Percentiles rank a stretch among this genome's conserved stretches.
Conservation (phyloP, 2,797 vertebrate genomes). For the Sebastes diploproa region DNA sequence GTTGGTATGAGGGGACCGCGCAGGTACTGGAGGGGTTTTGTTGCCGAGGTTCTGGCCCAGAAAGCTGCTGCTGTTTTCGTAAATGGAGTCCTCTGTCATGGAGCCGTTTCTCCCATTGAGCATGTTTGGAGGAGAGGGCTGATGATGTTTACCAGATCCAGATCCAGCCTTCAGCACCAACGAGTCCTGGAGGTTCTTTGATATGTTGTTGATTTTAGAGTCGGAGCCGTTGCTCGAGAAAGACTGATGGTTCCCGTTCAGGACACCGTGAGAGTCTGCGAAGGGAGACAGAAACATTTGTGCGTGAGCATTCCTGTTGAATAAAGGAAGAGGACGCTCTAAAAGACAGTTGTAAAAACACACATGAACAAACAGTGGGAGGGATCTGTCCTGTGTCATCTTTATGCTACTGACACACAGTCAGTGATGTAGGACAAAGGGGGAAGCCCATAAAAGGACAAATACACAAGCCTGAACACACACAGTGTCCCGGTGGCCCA, state of each 20-base stretch:
- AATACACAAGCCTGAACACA: neutral
- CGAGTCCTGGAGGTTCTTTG: conserved; percentile 90
- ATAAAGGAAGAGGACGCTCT: conserved; percentile 30
- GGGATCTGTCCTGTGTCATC: conserved; percentile 13
- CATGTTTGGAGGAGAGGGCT: conserved; percentile 71
- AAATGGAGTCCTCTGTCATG: conserved; percentile 82
- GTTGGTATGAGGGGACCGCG: conserved; percentile 78
- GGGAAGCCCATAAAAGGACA: conserved; percentile 15
- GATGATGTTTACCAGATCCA: conserved; percentile 65
- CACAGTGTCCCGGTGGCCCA: neutral
- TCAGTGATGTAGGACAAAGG: conserved; percentile 3
- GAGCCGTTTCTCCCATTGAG: conserved; percentile 83
- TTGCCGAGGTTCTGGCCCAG: conserved; percentile 73
- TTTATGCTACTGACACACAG: conserved; percentile 27
- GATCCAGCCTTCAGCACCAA: conserved; percentile 79
- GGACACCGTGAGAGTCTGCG: conserved; percentile 79
- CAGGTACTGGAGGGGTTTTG: conserved; percentile 79
- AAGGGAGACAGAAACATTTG: conserved; percentile 48
- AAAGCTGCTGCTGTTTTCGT: conserved; percentile 85
- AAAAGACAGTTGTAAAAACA: conserved; percentile 70
- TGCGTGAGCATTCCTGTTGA: conserved; percentile 44
- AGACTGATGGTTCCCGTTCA: conserved; percentile 83
- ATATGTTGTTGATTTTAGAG: conserved; percentile 85
- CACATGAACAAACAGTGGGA: conserved; percentile 38
- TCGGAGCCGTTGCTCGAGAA: conserved; percentile 47